Percentiles rank a stretch among this genome's conserved stretches.
Evolutionary conservation across 37 sponge, comb jelly and placozoan species (phyloP).

Genomic region (Haliclona indistincta): DNA sequence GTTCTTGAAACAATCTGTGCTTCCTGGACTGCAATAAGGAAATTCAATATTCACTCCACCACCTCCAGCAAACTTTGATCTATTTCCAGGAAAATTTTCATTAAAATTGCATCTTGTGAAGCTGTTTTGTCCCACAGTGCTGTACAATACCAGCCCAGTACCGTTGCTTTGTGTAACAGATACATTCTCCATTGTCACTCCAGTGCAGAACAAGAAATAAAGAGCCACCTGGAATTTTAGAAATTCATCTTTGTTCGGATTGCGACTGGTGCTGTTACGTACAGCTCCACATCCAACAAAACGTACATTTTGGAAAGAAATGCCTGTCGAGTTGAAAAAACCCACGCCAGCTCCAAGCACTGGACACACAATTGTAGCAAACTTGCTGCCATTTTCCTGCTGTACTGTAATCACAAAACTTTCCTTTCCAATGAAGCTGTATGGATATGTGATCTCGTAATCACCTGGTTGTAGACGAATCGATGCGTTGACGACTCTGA

Average conservation of each 20-base stretch:
- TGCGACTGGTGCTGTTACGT: constrained; percentile 40
- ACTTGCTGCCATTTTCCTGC: no score
- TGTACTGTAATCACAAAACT: no score
- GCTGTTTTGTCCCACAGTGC: constrained; percentile 17
- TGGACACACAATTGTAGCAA: no score
- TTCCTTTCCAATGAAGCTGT: no score
- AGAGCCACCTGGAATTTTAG: constrained; percentile 14
- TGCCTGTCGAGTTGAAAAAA: constrained; percentile 16
- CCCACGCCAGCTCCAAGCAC: constrained; percentile 36
- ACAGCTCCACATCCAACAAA: constrained; percentile 38
- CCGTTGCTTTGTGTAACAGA: constrained; percentile 10
- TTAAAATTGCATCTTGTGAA: constrained; percentile 24
- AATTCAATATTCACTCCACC: constrained; percentile 59
- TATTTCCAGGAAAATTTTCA: neutral
- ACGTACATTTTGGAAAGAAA: constrained; percentile 13
- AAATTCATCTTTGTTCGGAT: neutral
- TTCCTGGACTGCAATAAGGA: constrained; percentile 58
- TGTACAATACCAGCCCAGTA: constrained; percentile 39
- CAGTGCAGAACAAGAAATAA: constrained; percentile 26
- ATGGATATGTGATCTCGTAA: no score
- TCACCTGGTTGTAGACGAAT: no score
- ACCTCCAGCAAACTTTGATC: constrained; percentile 18
- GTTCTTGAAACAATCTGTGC: constrained; percentile 14
- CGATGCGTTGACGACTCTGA: no score
- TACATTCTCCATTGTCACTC: constrained; percentile 17